phyloP scores from a whole-genome alignment of 2,797 vertebrate genomes.

The Cetoscarus ocellatus region DNA sequence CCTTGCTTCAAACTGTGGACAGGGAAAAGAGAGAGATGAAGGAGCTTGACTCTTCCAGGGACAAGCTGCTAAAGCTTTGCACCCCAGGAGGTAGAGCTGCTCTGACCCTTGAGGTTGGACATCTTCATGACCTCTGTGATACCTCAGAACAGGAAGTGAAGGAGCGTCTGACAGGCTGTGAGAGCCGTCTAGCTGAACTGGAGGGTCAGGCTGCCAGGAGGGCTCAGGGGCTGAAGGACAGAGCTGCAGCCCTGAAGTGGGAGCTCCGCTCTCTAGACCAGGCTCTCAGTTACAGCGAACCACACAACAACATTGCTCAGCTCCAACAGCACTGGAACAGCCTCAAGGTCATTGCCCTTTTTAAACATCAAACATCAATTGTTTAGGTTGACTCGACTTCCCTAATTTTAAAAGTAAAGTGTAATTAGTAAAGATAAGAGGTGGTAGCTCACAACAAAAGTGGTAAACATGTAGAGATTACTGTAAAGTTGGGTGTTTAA shows the following conservation, averaged over 20 bases:
- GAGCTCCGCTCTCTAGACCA: slow-evolving; percentile 81
- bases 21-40: slow-evolving; percentile 82
- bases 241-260: slow-evolving; percentile 73
- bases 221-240: slow-evolving; percentile 62
- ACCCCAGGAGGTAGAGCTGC: slow-evolving; percentile 77
- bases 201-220: slow-evolving; percentile 53
- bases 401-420: background rate
- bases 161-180: slow-evolving; percentile 61
- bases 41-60: slow-evolving; percentile 79
- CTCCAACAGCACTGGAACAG: slow-evolving; percentile 82
- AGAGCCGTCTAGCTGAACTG: slow-evolving; percentile 62
- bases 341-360: slow-evolving; percentile 73
- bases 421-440: background rate
- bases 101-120: slow-evolving; percentile 75
- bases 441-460: background rate
- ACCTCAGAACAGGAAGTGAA: slow-evolving; percentile 72
- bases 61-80: slow-evolving; percentile 78
- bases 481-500: too few species aligned
- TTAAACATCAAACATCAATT: background rate
- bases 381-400: too few species aligned
- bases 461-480: background rate
- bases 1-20: slow-evolving; percentile 82
- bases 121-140: slow-evolving; percentile 76
- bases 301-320: slow-evolving; percentile 70
- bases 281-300: slow-evolving; percentile 73